A percentile compares a stretch with the other conserved stretches of the same genome.
These are phyloP conservation scores for Heliconius sara DNA, from an alignment of 2,888 invertebrate genomes.

Conservation along the genomic window DNA sequence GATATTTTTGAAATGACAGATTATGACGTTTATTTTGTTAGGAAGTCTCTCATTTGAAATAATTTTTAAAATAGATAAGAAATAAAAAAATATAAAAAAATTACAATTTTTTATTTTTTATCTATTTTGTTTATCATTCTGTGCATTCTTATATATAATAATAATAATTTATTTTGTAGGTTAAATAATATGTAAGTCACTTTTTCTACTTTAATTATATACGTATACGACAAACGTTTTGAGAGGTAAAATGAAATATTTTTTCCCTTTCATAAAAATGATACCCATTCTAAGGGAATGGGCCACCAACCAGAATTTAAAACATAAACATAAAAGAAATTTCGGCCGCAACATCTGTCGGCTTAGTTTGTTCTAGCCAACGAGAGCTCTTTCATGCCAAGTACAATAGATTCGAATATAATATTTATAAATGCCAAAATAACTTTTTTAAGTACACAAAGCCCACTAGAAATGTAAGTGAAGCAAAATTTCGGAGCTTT, in stretches of 20 bases:
- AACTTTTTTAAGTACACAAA: slow-evolving; percentile 37
- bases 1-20: neutral
- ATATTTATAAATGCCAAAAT: slow-evolving; percentile 39
- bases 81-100: too few relatives aligned
- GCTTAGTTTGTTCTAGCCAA: slow-evolving; percentile 26
- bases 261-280: neutral
- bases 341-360: slow-evolving; percentile 15
- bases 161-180: neutral
- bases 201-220: too few relatives aligned
- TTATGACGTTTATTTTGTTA: neutral
- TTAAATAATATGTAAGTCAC: neutral
- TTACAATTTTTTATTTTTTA: too few relatives aligned
- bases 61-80: too few relatives aligned
- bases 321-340: slow-evolving; percentile 1
- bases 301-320: slow-evolving; percentile 9
- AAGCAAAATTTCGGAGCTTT: neutral
- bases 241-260: neutral
- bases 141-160: neutral
- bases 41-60: too few relatives aligned
- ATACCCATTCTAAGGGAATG: slow-evolving; percentile 1
- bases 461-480: slow-evolving; percentile 16
- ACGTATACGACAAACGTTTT: neutral
- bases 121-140: neutral
- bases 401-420: slow-evolving; percentile 31
- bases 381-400: slow-evolving; percentile 29